These are phyloP conservation scores for Leucania comma DNA, from an alignment of 2,888 invertebrate genomes.

Conservation along the genomic window DNA sequence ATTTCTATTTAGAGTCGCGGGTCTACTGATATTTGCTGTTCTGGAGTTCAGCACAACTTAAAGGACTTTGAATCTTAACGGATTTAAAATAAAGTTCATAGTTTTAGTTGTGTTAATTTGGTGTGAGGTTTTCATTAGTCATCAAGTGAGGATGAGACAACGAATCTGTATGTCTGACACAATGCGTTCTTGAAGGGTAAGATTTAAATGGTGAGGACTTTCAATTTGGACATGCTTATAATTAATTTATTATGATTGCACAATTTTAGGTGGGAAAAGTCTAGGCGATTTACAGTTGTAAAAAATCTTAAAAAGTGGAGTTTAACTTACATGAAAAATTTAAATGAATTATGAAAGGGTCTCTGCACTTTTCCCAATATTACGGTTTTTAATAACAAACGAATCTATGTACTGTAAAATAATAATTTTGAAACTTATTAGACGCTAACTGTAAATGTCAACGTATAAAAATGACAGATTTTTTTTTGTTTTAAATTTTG, in stretches of 20 bases:
- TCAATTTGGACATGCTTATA: conserved; percentile 72
- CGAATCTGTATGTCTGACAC: conserved; percentile 84
- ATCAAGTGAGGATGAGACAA: conserved; percentile 79
- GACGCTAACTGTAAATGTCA: conserved; percentile 28
- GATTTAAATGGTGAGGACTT: conserved; percentile 68
- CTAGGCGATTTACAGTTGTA: conserved; percentile 26
- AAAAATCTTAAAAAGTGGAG: not conserved
- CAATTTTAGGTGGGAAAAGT: conserved; percentile 37
- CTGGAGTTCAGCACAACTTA: conserved; percentile 16
- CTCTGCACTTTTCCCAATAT: conserved; percentile 9
- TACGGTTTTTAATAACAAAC: too few species aligned
- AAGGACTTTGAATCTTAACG: conserved; percentile 63
- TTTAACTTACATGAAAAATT: conserved; percentile 10
- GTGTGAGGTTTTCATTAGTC: conserved; percentile 81
- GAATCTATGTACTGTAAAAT: too few species aligned
- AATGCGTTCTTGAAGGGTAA: conserved; percentile 84
- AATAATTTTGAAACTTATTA: conserved; percentile 4
- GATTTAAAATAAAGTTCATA: conserved; percentile 55
- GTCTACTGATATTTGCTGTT: conserved; percentile 73
- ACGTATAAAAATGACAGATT: not conserved
- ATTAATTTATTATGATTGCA: conserved; percentile 38
- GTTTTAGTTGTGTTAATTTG: conserved; percentile 12
- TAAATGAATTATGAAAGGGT: not conserved
- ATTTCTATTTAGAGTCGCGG: conserved; percentile 70
- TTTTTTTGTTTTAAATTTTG: conserved; percentile 1